phyloP scores from a whole-genome alignment of 1,140 invertebrate genomes.

The Panagrolaimus sp. region DNA sequence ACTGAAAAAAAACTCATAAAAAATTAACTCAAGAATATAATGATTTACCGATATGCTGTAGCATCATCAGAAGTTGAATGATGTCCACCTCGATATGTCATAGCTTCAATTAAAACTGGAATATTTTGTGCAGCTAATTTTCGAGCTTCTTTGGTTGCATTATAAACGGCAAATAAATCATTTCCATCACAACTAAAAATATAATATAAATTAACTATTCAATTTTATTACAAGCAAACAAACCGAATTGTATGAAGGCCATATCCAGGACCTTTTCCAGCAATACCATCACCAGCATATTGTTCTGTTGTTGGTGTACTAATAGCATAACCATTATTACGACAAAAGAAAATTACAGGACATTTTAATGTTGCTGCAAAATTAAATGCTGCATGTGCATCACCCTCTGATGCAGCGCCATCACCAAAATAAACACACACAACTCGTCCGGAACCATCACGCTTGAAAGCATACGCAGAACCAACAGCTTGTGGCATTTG shows the following conservation, averaged over 20 bases:
- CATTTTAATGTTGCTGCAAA: slow-evolving; percentile 91
- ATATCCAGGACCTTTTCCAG: slow-evolving; percentile 74
- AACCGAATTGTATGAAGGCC: slow-evolving; percentile 76
- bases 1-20: slow-evolving; percentile 23
- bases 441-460: slow-evolving; percentile 63
- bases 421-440: slow-evolving; percentile 96
- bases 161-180: slow-evolving; percentile 88
- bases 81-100: slow-evolving; percentile 93
- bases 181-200: slow-evolving; percentile 82
- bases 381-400: slow-evolving; percentile 95
- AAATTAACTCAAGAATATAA: slow-evolving; percentile 59
- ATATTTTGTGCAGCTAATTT: slow-evolving; percentile 74
- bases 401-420: slow-evolving; percentile 85
- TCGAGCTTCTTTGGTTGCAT: slow-evolving; percentile 77
- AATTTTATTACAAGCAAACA: not conserved
- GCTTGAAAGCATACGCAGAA: slow-evolving; percentile 79
- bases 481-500: slow-evolving; percentile 95
- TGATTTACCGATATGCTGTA: slow-evolving; percentile 78
- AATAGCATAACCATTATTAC: slow-evolving; percentile 92
- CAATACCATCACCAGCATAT: slow-evolving; percentile 75
- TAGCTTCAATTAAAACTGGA: slow-evolving; percentile 91
- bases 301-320: slow-evolving; percentile 88
- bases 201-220: not conserved
- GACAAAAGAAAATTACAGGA: slow-evolving; percentile 83
- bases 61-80: slow-evolving; percentile 99